Conservation (phyloP, 2,797 vertebrate species). For the Pseudomugil gertrudae region DNA sequence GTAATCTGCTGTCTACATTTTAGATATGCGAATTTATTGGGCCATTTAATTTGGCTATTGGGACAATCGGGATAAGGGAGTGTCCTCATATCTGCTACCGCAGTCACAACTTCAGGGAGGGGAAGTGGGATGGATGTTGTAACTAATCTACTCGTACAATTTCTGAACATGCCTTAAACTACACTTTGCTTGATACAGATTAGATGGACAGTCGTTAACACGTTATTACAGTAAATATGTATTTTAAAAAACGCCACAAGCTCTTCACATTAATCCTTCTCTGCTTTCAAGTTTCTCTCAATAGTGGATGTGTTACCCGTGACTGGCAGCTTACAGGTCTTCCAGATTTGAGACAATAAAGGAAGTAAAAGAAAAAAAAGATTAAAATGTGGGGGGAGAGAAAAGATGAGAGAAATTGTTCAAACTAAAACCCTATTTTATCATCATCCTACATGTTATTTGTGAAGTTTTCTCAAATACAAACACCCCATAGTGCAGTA, state of each 20-base stretch:
- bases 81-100: slow-evolving; percentile 7
- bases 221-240: slow-evolving; percentile 15
- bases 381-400: too few species aligned
- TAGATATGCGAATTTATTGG: slow-evolving; percentile 68
- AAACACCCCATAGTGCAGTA: too few species aligned
- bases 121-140: not conserved
- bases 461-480: too few species aligned
- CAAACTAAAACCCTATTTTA: too few species aligned
- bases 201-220: slow-evolving; percentile 31
- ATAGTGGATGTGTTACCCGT: slow-evolving; percentile 18
- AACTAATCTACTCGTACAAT: slow-evolving; percentile 41
- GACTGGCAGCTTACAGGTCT: slow-evolving; percentile 45
- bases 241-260: not conserved
- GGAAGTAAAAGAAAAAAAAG: slow-evolving; percentile 1
- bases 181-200: slow-evolving; percentile 38
- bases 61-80: slow-evolving; percentile 34
- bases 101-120: not conserved
- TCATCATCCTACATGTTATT: too few species aligned
- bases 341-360: slow-evolving; percentile 12
- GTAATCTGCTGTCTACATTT: slow-evolving; percentile 73
- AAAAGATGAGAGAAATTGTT: slow-evolving; percentile 21
- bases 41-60: slow-evolving; percentile 62
- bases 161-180: slow-evolving; percentile 52
- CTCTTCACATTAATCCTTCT: not conserved
- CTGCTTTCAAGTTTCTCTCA: not conserved